A percentile compares a stretch with the other conserved stretches of the same genome.
These are phyloP conservation scores for Homarus gammarus DNA, from an alignment of 2,888 invertebrate genomes.

Conservation along the genomic window DNA sequence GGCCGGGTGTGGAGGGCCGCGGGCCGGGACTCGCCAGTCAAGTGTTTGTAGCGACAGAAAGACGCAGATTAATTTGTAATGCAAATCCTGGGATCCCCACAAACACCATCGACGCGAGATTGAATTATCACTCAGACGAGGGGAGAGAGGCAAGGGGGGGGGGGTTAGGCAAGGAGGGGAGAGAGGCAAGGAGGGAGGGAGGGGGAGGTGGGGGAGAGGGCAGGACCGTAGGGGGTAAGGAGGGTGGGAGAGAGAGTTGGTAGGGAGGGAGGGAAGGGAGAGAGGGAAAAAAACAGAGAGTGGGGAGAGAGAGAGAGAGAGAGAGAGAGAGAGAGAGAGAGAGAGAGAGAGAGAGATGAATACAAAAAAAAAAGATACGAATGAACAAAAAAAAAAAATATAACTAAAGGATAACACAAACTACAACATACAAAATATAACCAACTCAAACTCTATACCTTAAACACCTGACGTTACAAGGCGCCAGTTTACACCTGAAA, in stretches of 20 bases:
- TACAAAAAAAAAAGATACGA: too few species aligned
- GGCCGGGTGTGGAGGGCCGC: conserved; percentile 3
- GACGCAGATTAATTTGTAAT: neutral
- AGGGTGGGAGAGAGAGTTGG: neutral
- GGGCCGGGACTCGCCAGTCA: neutral
- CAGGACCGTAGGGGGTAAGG: neutral
- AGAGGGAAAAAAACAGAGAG: neutral
- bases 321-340: too few species aligned
- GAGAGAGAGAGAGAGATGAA: too few species aligned
- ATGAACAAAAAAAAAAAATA: too few species aligned
- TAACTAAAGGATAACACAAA: too few species aligned
- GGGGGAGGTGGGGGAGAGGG: neutral
- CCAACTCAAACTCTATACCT: too few species aligned
- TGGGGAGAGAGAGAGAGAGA: neutral
- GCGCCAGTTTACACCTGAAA: too few species aligned
- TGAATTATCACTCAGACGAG: too few species aligned
- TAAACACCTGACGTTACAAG: too few species aligned
- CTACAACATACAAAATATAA: too few species aligned
- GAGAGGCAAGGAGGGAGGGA: neutral
- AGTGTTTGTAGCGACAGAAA: conserved; percentile 5
- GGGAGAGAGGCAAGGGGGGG: neutral
- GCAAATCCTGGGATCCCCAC: conserved; percentile 1
- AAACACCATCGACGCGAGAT: too few species aligned
- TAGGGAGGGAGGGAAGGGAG: neutral
- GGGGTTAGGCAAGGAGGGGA: neutral